Base-by-base conservation (phyloP, 92 coral and sea anemone genomes). In the Porites lobata region DNA sequence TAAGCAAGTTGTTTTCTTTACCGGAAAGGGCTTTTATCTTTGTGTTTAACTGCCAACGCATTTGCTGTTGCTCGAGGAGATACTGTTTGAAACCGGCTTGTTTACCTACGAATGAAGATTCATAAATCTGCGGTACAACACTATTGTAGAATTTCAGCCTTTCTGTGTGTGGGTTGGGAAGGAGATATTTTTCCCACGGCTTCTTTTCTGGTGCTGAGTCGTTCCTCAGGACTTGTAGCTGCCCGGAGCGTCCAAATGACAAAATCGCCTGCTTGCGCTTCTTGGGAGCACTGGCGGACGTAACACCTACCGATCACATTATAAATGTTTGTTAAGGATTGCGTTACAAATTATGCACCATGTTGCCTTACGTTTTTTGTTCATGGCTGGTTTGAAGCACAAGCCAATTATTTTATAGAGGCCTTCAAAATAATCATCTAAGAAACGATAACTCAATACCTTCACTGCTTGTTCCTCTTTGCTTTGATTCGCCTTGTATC, bases 261-360 rank as follows among this genome's bases (percentile, higher is more conserved):
- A 81, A 57, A 82, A 80, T 32, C 85, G 85, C 76, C 85, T 80
- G 85, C 85, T 80, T 80, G 54, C 85, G 76, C 61, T 67, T 80
- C 75, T 80, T 80, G 54, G 85, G 85, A 38, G 85, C 75, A 80
- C 54, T 53, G 61, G 85, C 73, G 85, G 85, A 53, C 43, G 85
- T 67, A 32, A 32, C 76, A 80, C 85, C 85, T 80, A 80, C 85
- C 26, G 85, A 80, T 80, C 85, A 77, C 81, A 53, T 76, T 50
- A 76, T 76, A 54, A 76, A 76, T 76, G 65, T 76, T 76, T 76
- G 81, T 76, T 76, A 76, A 76, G 81, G 81, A 76, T 76, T 76
- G 81, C 81, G 81, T 76, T 76, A 76, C 81, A 76, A 38, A 53
- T 76, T 76, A 76, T 76, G 81, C 81, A 76, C 81, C 81, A 76